phyloP scores from a whole-genome alignment of 2,888 invertebrate species.

The Xanthorhoe spadicearia region DNA sequence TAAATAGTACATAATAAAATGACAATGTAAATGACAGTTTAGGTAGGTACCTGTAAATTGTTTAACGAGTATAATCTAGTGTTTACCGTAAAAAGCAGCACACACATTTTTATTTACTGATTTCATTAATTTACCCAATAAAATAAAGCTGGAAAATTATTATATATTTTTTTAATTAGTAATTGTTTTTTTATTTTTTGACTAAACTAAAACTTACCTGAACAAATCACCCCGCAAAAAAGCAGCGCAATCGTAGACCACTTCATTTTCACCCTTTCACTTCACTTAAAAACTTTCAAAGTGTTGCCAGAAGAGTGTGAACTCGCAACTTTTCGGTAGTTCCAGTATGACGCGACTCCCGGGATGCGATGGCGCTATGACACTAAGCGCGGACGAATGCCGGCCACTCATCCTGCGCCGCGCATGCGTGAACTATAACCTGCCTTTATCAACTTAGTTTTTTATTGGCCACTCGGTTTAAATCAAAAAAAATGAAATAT shows the following conservation, averaged over 20 bases:
- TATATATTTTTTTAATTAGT: too few species aligned
- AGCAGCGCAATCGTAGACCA: slow-evolving; percentile 56
- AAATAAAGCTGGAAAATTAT: too few species aligned
- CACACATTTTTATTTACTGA: too few species aligned
- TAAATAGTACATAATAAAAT: too few species aligned
- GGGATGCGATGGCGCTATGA: slow-evolving; percentile 21
- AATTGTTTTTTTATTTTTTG: background rate
- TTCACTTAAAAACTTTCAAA: slow-evolving; percentile 30
- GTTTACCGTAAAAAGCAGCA: too few species aligned
- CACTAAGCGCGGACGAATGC: slow-evolving; percentile 13
- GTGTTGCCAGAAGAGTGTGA: slow-evolving; percentile 19
- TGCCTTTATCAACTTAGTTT: slow-evolving; percentile 33
- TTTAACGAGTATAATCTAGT: too few species aligned
- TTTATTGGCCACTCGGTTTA: too few species aligned
- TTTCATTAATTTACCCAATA: too few species aligned
- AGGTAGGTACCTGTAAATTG: too few species aligned
- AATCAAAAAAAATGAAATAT: too few species aligned
- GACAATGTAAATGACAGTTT: too few species aligned
- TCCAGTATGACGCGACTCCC: slow-evolving; percentile 20
- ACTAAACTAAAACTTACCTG: slow-evolving; percentile 60
- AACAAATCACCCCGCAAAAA: slow-evolving; percentile 56
- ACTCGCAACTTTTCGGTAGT: slow-evolving; percentile 62
- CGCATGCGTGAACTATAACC: slow-evolving; percentile 40
- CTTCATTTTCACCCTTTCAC: slow-evolving; percentile 62
- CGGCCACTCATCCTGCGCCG: slow-evolving; percentile 12